Evolutionary conservation across 2,797 vertebrate species (phyloP), one percentile per base, ranked within the genome.

Genomic region (Anas bernieri): DNA sequence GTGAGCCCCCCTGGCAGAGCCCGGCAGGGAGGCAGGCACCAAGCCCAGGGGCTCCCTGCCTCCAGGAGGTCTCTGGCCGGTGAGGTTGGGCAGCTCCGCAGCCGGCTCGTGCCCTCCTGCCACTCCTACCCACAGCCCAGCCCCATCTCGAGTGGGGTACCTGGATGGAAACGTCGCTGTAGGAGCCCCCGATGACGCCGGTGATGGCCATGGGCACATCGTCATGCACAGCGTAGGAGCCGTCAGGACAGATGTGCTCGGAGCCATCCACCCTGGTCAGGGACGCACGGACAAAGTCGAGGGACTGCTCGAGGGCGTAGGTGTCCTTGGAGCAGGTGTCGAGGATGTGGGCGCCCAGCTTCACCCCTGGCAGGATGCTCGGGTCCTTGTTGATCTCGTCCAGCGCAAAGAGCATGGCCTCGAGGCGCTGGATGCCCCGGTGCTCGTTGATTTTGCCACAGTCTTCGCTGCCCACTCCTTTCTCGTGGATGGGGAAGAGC

Each of bases 251-350:
- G 93, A 99, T 98, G 97, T 99, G 99, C 86, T 99, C 99, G 0
- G 99, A 99, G 85, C 99, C 99, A 0, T 99, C 99, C 35, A 98
- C 99, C 81, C 98, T 98, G 87, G 99, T 99, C 61, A 99, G 98
- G 5, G 99, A 99, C 31, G 99, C 99, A 0, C 99, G 98, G 76
- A 99, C 99, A 2, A 99, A 99, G 96, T 99, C 99, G 3, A 99
- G 98, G 3, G 99, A 99, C 97, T 99, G 99, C 97, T 99, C 99
- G 63, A 99, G 98, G 45, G 99, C 99, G 1, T 99, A 99, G 5
- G 99, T 99, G 98, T 99, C 99, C 96, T 99, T 99, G n/a, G 99
- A 99, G 97, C 99, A 99, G 76, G 98, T 99, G 98, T 99, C 99
- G 5, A 99, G 98, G 89, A 99, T 99, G 94, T 99, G 99, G 9